These are phyloP conservation scores for Limnephilus auricula DNA, from an alignment of 2,888 invertebrate genomes.

Conservation along the genomic window DNA sequence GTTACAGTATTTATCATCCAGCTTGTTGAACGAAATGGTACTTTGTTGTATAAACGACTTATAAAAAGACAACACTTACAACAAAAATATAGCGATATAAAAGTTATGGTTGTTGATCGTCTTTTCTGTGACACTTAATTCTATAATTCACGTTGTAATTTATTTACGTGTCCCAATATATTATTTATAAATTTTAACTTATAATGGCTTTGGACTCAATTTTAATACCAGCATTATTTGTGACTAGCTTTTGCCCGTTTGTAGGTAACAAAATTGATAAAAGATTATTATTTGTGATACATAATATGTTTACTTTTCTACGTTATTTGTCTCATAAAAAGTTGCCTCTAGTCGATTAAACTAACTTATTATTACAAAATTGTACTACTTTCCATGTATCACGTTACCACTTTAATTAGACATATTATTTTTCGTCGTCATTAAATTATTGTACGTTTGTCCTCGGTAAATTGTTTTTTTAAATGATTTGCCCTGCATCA, in stretches of 20 bases:
- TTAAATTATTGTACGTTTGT: neutral
- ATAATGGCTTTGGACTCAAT: no score
- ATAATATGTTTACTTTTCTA: neutral
- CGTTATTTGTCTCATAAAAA: neutral
- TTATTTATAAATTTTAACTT: neutral
- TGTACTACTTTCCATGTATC: no score
- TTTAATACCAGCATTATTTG: neutral
- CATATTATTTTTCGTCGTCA: neutral
- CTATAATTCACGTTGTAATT: neutral
- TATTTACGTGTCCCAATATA: neutral
- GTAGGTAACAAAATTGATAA: no score
- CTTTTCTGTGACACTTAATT: neutral
- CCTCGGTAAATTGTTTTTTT: neutral
- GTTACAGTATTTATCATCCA: neutral
- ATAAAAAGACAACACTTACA: neutral
- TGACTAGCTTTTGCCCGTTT: no score
- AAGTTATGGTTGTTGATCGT: neutral
- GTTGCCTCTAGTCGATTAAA: neutral
- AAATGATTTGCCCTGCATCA: no score
- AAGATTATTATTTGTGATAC: no score
- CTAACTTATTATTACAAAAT: no score
- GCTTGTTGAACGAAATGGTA: neutral
- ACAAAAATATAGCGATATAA: neutral
- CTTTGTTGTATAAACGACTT: neutral
- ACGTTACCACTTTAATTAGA: no score